phyloP scores from a whole-genome alignment of 2,113 vertebrate species.

The Mobula birostris region DNA sequence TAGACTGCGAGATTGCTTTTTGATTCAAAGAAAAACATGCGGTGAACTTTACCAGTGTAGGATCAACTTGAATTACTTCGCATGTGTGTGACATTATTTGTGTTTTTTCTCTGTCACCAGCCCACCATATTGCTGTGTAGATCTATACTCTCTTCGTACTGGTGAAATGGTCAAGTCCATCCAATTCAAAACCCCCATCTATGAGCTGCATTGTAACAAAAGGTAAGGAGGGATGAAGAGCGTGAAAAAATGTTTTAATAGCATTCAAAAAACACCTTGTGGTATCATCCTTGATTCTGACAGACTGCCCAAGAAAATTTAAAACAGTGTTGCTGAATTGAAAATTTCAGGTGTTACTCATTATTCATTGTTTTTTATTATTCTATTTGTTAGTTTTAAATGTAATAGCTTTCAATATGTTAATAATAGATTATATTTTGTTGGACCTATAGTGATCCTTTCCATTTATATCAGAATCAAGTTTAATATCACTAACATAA shows the following conservation, averaged over 20 bases:
- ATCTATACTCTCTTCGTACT: constrained; percentile 85
- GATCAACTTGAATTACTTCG: background rate
- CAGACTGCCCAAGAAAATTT: background rate
- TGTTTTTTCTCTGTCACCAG: constrained; percentile 66
- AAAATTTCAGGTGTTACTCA: background rate
- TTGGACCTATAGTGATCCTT: background rate
- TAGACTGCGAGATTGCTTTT: background rate
- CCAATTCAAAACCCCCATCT: constrained; percentile 97
- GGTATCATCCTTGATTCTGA: too few relatives aligned
- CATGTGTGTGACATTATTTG: background rate
- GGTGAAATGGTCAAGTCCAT: constrained; percentile 98
- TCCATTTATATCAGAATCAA: background rate
- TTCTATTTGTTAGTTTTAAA: background rate
- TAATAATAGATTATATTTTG: background rate
- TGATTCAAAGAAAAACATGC: too few relatives aligned
- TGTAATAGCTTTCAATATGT: background rate
- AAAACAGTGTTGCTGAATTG: background rate
- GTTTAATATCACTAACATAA: too few relatives aligned
- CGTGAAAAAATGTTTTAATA: background rate
- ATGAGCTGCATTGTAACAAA: constrained; percentile 91
- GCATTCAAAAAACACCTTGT: background rate
- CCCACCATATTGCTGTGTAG: constrained; percentile 87
- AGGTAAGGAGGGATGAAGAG: constrained; percentile 56
- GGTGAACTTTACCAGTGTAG: background rate
- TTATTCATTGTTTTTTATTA: background rate